phyloP scores from a whole-genome alignment of 2,888 invertebrate species.

The Cheilosia soror region DNA sequence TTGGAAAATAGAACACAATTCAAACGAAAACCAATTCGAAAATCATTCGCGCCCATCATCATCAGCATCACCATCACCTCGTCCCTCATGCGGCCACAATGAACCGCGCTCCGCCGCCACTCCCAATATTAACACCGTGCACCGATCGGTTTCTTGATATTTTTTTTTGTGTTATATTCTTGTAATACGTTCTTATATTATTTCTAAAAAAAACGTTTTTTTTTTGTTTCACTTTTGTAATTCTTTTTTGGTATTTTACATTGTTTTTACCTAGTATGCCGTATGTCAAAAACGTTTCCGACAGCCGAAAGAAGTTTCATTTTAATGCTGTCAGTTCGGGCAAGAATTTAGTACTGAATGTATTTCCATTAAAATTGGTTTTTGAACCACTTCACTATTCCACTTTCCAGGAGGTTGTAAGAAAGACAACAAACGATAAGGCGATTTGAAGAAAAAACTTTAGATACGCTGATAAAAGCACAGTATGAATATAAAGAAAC shows the following conservation, averaged over 20 bases:
- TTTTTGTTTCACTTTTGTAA: neutral
- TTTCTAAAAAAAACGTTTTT: neutral
- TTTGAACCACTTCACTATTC: constrained; percentile 26
- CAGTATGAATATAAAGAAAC: no score
- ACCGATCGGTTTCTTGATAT: constrained; percentile 9
- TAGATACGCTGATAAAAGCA: neutral
- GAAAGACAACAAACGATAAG: constrained; percentile 24
- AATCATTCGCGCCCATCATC: constrained; percentile 19
- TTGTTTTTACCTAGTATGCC: neutral
- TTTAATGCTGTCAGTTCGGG: constrained; percentile 27
- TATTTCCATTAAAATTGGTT: constrained; percentile 45
- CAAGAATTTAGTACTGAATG: constrained; percentile 50
- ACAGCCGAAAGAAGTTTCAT: neutral
- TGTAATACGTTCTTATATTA: neutral
- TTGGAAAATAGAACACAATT: constrained; percentile 39
- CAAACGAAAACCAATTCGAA: constrained; percentile 23
- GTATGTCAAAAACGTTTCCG: constrained; percentile 19
- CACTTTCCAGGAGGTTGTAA: constrained; percentile 7
- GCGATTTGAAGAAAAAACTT: constrained; percentile 14
- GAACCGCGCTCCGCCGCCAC: no score
- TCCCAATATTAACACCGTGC: neutral
- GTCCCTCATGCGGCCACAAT: no score
- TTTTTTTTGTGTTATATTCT: neutral
- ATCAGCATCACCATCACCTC: neutral
- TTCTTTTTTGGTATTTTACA: neutral